Evolutionary conservation across 1,140 invertebrate species (phyloP), one percentile per base, ranked within the genome.

Genomic region (Caenorhabditis tropicalis): DNA sequence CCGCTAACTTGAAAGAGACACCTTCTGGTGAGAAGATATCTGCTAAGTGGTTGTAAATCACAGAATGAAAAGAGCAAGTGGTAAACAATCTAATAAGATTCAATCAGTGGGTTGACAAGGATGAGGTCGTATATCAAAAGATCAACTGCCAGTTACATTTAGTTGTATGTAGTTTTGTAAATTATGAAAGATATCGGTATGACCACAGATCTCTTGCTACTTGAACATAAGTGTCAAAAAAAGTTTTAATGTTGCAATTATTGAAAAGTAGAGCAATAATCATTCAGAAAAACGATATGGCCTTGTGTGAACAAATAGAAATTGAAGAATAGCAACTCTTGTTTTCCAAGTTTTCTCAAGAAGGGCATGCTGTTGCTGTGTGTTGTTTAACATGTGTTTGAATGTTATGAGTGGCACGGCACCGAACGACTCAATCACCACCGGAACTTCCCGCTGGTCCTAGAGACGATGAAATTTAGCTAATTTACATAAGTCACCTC

Each of bases 401-500:
- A 39, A 21, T 74, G 0, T 74, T 74, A 43, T 74, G 31, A 65
- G 58, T 65, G 58, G 29, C 27, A 4, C 0, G 65, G 33, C 12
- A 43, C 9, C 27, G 19, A 21, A 19, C 36, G 21, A 33, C 43
- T 36, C 36, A 74, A 74, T 74, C 65, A 74, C 65, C 43, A 74
- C 65, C 65, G 65, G 65, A 74, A 74, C 65, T 74, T 74, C 65
- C 33, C 36, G 65, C 65, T 74, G 65, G 65, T 43, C 65, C 65
- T 74, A 19, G 29, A 31, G 29, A 43, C 21, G 36, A 74, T 46
- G 65, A 74, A 74, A 74, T 74, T 74, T 74, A 74, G 65, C 65
- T 74, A 74, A 74, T 74, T 74, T 74, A 29, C 65, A 74, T 74
- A 74, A 74, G 36, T 74, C 65, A 74, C 65, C 65, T 74, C 65